Evolutionary conservation across 1,140 invertebrate genomes (phyloP).

Genomic region (Lasioglossum baleicum): DNA sequence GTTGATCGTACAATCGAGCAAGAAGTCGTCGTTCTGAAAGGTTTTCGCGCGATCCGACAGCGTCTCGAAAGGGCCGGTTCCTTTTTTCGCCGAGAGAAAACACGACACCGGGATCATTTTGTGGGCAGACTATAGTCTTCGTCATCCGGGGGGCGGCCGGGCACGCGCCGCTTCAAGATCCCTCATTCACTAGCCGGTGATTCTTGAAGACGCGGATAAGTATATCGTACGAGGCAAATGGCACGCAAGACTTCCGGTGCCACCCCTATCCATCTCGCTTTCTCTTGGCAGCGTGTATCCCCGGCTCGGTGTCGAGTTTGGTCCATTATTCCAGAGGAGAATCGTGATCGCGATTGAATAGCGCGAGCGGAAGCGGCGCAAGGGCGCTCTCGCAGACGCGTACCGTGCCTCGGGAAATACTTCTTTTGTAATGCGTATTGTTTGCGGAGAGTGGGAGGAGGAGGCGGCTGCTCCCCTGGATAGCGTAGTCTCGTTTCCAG

Average conservation of each 20-base stretch:
- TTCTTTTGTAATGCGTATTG: slow-evolving; percentile 66
- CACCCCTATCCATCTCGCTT: slow-evolving; percentile 48
- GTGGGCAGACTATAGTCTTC: slow-evolving; percentile 11
- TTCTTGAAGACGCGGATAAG: slow-evolving; percentile 73
- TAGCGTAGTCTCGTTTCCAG: neutral
- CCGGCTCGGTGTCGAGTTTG: slow-evolving; percentile 65
- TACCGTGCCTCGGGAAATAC: slow-evolving; percentile 46
- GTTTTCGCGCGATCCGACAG: neutral
- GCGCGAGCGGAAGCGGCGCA: slow-evolving; percentile 68
- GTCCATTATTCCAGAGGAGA: slow-evolving; percentile 67
- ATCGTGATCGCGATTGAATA: slow-evolving; percentile 69
- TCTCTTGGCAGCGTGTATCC: slow-evolving; percentile 19
- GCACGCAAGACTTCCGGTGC: slow-evolving; percentile 78
- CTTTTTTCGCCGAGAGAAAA: slow-evolving; percentile 8
- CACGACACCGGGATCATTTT: slow-evolving; percentile 34
- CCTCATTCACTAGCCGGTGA: slow-evolving; percentile 70
- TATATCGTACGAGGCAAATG: slow-evolving; percentile 73
- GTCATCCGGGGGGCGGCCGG: slow-evolving; percentile 55
- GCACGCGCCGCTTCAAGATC: slow-evolving; percentile 74
- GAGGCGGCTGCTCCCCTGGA: slow-evolving; percentile 2
- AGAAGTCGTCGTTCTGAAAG: neutral
- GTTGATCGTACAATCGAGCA: neutral
- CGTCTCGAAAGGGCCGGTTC: slow-evolving; percentile 7
- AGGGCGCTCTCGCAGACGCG: slow-evolving; percentile 46
- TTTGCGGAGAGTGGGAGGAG: slow-evolving; percentile 53